Base-by-base conservation (phyloP, 2,113 vertebrate species). In the Gyps fulvus region DNA sequence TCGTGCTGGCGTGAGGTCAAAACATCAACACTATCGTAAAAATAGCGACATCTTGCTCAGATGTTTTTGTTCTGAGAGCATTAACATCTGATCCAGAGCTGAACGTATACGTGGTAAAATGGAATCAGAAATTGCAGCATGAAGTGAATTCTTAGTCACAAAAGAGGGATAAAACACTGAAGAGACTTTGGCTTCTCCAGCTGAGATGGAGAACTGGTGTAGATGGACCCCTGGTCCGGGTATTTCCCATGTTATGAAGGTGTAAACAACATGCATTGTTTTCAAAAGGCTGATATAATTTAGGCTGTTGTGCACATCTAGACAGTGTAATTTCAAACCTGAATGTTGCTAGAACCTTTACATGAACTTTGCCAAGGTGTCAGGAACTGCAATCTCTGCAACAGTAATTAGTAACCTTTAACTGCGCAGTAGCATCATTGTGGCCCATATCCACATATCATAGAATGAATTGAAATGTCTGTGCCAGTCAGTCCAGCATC, bases 1-100 rank as follows among this genome's bases (percentile, higher is more conserved):
- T 86, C 14, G 11, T 94, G 82, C 76, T 95, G 92, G 87, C n/a
- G 0, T 47, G 74, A 96, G 70, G 49, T 96, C 92, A 95, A 93
- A 95, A 88, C 83, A 58, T 83, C 85, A 77, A 43, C 42, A 77
- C 43, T 34, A 32, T 17, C 70, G 71, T 45, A 94, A 80, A 83
- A 92, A 57, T 19, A 88, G 58, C 8, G 3, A 45, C 45, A n/a
- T 70, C 52, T 83, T 50, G 62, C 50, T 89, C 49, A 11, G 45
- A 47, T 50, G 27, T 74, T 52, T 82, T 74, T 91, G 43, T 91
- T 94, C 72, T 83, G 59, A 77, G 50, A 63, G 32, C 67, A 58
- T 50, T 78, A 71, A 58, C 25, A 69, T 38, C 83, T 8, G 1
- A 49, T 77, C 72, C 38, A 17, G 71, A 50, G 38, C 54, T 73